Percentiles rank a stretch among this genome's conserved stretches.
Evolutionary conservation across 2,797 vertebrate species (phyloP).

Genomic region (Miichthys miiuy): DNA sequence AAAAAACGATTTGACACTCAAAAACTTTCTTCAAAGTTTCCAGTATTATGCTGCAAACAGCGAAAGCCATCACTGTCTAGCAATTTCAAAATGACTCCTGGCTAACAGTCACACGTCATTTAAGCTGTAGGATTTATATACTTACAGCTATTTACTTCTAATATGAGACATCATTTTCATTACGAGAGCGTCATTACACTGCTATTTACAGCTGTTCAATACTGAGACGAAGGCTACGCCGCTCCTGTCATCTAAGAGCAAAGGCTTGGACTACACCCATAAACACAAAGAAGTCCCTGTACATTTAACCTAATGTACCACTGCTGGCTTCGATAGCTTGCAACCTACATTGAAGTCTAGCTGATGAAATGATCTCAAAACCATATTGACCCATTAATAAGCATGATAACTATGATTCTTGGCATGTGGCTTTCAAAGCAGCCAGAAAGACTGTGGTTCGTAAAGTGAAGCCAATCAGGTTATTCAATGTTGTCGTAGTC

Average conservation of each 20-base stretch:
- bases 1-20: neutral
- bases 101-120: conserved; percentile 47
- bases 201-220: conserved; percentile 47
- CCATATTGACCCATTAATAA: neutral
- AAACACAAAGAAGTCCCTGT: neutral
- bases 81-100: conserved; percentile 15
- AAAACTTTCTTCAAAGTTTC: neutral
- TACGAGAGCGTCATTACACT: conserved; percentile 39
- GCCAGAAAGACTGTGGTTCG: neutral
- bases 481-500: neutral
- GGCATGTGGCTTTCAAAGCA: neutral
- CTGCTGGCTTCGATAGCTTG: neutral
- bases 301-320: neutral
- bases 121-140: conserved; percentile 38
- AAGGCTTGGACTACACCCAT: neutral
- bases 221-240: neutral
- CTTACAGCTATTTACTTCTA: conserved; percentile 39
- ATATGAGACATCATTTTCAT: conserved; percentile 42
- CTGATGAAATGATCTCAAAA: neutral
- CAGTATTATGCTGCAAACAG: neutral
- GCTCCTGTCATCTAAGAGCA: conserved; percentile 10
- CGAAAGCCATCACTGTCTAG: conserved; percentile 3
- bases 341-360: neutral
- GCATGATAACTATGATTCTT: neutral
- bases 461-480: neutral